A percentile compares a stretch with the other conserved stretches of the same genome.
Evolutionary conservation across 2,888 invertebrate genomes (phyloP).

Genomic region (Drosophila kokeensis): DNA sequence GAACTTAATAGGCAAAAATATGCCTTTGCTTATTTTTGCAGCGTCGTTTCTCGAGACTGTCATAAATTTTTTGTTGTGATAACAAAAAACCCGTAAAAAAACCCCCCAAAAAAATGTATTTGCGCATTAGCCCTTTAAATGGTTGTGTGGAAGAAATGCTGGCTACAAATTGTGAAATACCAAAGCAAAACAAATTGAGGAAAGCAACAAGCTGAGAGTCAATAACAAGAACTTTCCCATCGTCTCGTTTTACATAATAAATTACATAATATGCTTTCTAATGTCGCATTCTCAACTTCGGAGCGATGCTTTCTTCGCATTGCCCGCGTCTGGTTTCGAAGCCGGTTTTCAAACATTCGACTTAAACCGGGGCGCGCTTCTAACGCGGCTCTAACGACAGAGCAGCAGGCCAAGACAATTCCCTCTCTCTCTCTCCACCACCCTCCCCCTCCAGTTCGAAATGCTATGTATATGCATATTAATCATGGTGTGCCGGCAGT

Average conservation of each 20-base stretch:
- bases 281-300: slow-evolving; percentile 60
- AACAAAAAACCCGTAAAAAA: slow-evolving; percentile 31
- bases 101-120: slow-evolving; percentile 42
- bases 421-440: slow-evolving; percentile 3
- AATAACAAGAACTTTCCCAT: slow-evolving; percentile 69
- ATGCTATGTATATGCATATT: slow-evolving; percentile 69
- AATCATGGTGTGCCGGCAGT: slow-evolving; percentile 63
- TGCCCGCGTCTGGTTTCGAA: slow-evolving; percentile 32
- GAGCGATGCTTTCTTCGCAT: slow-evolving; percentile 68
- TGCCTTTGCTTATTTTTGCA: slow-evolving; percentile 3
- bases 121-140: slow-evolving; percentile 65
- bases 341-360: slow-evolving; percentile 45
- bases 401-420: slow-evolving; percentile 40
- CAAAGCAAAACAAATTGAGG: slow-evolving; percentile 19
- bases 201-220: slow-evolving; percentile 23
- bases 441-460: slow-evolving; percentile 24
- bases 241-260: slow-evolving; percentile 68
- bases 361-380: slow-evolving; percentile 39
- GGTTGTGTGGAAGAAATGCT: slow-evolving; percentile 34
- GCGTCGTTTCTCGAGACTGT: slow-evolving; percentile 37
- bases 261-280: slow-evolving; percentile 78
- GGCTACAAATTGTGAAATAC: slow-evolving; percentile 70
- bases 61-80: slow-evolving; percentile 37
- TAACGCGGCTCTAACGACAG: slow-evolving; percentile 75
- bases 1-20: slow-evolving; percentile 32